Base-by-base conservation (phyloP, 2,113 vertebrate species). In the Cephalopterus ornatus region DNA sequence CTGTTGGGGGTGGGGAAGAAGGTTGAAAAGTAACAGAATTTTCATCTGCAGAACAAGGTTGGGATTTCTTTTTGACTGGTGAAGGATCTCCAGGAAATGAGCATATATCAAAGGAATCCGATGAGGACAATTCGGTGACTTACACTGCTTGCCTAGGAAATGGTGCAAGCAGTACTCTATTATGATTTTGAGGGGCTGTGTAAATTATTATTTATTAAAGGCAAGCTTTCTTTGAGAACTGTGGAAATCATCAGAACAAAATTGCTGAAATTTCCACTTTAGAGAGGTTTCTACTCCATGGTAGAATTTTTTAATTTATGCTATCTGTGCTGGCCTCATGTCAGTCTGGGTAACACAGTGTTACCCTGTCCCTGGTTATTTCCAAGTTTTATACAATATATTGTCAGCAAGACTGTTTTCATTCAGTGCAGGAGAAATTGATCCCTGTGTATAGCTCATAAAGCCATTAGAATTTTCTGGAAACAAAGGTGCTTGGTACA, bases 1-100 rank as follows among this genome's bases (percentile, higher is more conserved):
- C 1, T 86, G 12, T 9, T 12, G 14, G 14, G 6, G 8, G 18
- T 5, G 12, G 6, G 4, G 6, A 2, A 4, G 5, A 35, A 72
- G 12, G 28, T 8, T 53, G 50, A 74, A 13, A 61, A 91, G 12
- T 5, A 63, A 24, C 9, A 47, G 18, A n/a, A 33, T 78, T 66
- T 78, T 42, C 9, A n/a, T 16, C 56, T 85, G 13, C 17, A 70
- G 23, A 46, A 26, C 28, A 14, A 59, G 14, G 30, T 0, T 74
- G 55, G 5, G 55, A 39, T 88, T 55, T 66, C 14, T 37, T 50
- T 39, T 1, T 66, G 47, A 26, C 4, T 76, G 27, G 8, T 75
- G 47, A 92, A 44, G 26, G 35, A 49, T 33, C 28, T 73, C 14
- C 53, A 53, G 28, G 32, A 88, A 84, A 49, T 53, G 8, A 33